Evolutionary conservation across 23 tunicate species (phyloP).

Genomic region (Botrylloides violaceus): DNA sequence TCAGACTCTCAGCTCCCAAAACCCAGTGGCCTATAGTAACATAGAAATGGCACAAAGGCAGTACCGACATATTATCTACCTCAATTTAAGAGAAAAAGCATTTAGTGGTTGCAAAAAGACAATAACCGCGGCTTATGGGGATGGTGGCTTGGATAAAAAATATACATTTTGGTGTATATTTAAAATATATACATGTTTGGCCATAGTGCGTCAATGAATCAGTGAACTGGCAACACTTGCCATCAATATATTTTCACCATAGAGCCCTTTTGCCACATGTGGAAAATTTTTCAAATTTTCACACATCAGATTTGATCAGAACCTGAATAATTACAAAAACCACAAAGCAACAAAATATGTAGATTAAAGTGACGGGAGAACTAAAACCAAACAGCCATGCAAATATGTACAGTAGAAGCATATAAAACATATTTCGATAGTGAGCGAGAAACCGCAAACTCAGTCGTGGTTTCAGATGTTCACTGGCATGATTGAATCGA

Average conservation of each 20-base stretch:
- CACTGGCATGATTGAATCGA: neutral
- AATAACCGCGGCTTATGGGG: too few relatives aligned
- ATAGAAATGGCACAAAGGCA: too few relatives aligned
- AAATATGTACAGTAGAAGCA: conserved; percentile 12
- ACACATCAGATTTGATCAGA: conserved; percentile 4
- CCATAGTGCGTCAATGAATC: neutral
- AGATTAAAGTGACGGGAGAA: neutral
- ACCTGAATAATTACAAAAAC: neutral
- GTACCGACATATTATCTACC: too few relatives aligned
- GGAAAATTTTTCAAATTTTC: too few relatives aligned
- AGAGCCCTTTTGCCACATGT: too few relatives aligned
- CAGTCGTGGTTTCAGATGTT: conserved; percentile 20
- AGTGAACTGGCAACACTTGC: too few relatives aligned
- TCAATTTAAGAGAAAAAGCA: too few relatives aligned
- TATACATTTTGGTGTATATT: neutral
- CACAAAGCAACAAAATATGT: neutral
- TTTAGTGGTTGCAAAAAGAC: too few relatives aligned
- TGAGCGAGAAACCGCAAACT: conserved; percentile 71
- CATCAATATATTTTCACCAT: too few relatives aligned
- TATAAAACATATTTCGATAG: conserved; percentile 58
- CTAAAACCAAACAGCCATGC: conserved; percentile 3
- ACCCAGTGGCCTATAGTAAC: too few relatives aligned
- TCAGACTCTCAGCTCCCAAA: too few relatives aligned
- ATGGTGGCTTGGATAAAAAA: too few relatives aligned
- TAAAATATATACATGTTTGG: neutral